Evolutionary conservation across 2,888 invertebrate species (phyloP), one percentile per base, ranked within the genome.

Genomic region (Xestoiulus laeticollis): DNA sequence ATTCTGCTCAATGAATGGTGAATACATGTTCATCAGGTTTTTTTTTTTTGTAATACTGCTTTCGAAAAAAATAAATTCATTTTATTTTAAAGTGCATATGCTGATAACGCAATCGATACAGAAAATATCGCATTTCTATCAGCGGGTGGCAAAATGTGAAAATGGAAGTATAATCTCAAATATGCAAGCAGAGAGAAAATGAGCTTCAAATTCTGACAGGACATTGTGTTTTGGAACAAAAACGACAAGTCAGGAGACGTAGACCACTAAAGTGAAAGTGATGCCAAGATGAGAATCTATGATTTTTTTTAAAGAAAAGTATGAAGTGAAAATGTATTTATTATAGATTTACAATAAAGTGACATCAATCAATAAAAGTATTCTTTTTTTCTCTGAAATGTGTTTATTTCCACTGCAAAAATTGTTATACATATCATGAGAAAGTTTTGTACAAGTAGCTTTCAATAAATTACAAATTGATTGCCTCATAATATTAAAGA

Each of bases 11-110:
- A 78, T 78, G 78, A 78, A 30, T 14, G 78, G 14, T 19, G 26
- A 26, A 22, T 68, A 68, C 26, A 68, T 68, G 68, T 68, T 68
- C 59, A 68, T 68, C 68, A 68, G 68, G 22, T 68, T 68, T 78
- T 32, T 48, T 68, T 68, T 78, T 32, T 48, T 16, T 30, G 30
- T 78, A 78, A 78, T 26, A 26, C 14, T 12, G 78, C 12, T 38
- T 16, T 78, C 78, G 78, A 78, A 26, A 30, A 78, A 53, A 78
- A 30, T 12, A 78, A 30, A 78, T 78, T 78, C 78, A 30, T 78
- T 78, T 78, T 78, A 78, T 30, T 78, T 78, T 78, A 78, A 78
- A 78, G 78, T 30, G 78, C 30, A 78, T 30, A 30, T 30, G 30
- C 4, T 30, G 78, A 78, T 78, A 16, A 10, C 3, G 30, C 78